phyloP scores from a whole-genome alignment of 2,888 invertebrate genomes.

The Rutpela maculata region DNA sequence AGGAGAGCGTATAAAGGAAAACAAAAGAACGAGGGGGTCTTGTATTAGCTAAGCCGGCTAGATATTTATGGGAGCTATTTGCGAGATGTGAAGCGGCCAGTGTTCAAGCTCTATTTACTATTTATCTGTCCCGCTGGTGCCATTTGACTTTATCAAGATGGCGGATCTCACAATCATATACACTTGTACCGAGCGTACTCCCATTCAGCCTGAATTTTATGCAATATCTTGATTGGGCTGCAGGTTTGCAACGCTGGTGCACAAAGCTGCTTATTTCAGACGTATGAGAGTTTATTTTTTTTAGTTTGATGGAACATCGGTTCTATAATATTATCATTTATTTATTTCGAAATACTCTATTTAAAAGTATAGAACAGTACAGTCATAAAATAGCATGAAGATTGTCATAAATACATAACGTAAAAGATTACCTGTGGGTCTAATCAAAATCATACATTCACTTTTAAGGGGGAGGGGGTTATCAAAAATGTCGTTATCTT shows the following conservation, averaged over 20 bases:
- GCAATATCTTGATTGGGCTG: slow-evolving; percentile 48
- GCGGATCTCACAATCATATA: slow-evolving; percentile 64
- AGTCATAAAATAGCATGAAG: too few relatives aligned
- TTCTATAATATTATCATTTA: too few relatives aligned
- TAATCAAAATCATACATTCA: too few relatives aligned
- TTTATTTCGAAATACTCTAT: too few relatives aligned
- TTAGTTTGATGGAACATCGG: too few relatives aligned
- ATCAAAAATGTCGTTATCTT: too few relatives aligned
- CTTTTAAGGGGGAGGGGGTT: too few relatives aligned
- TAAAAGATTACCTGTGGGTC: too few relatives aligned
- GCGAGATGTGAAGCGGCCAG: slow-evolving; percentile 69
- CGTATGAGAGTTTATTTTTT: neutral
- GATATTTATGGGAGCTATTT: slow-evolving; percentile 71
- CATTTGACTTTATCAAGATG: slow-evolving; percentile 73
- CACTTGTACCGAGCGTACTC: slow-evolving; percentile 53
- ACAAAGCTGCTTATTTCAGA: neutral
- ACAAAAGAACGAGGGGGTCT: slow-evolving; percentile 58
- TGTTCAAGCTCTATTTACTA: slow-evolving; percentile 72
- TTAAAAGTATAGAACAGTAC: too few relatives aligned
- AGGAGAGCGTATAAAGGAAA: slow-evolving; percentile 57
- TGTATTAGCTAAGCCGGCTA: slow-evolving; percentile 67
- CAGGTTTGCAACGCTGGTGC: slow-evolving; percentile 31
- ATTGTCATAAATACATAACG: too few relatives aligned
- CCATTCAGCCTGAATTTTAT: slow-evolving; percentile 39
- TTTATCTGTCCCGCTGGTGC: slow-evolving; percentile 72